Evolutionary conservation across 2,113 vertebrate genomes (phyloP).

Genomic region (Dromaius novaehollandiae): DNA sequence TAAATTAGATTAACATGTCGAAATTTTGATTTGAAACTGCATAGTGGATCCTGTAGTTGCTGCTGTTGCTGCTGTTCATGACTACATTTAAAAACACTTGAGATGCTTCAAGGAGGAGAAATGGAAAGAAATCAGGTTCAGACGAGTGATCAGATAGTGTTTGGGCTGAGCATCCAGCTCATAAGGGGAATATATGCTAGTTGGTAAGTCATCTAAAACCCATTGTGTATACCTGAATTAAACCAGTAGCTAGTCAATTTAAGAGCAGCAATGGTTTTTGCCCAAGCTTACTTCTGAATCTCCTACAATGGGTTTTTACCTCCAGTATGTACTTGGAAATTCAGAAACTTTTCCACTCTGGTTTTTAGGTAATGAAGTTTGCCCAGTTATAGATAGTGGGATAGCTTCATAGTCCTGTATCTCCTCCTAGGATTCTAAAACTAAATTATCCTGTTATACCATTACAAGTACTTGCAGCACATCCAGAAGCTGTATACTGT

Average conservation of each 20-base stretch:
- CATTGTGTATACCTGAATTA: rapidly evolving
- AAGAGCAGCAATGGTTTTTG: background rate
- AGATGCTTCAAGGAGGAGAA: background rate
- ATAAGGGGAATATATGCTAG: rapidly evolving
- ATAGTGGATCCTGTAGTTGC: rapidly evolving
- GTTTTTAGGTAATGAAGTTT: background rate
- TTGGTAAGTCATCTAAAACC: background rate
- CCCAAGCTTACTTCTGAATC: background rate
- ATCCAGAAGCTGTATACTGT: conserved; percentile 40
- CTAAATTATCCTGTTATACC: background rate
- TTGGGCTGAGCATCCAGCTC: background rate
- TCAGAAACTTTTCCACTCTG: background rate
- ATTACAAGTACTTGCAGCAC: background rate
- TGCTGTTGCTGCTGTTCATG: background rate
- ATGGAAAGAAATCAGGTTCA: background rate
- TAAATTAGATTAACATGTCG: background rate
- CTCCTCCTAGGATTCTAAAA: background rate
- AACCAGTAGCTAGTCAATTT: background rate
- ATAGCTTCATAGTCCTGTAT: background rate
- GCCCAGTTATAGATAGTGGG: background rate
- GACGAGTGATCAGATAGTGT: background rate
- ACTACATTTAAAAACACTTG: background rate
- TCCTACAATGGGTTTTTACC: background rate
- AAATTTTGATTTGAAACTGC: background rate
- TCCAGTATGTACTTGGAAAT: background rate